Evolutionary conservation across 35 echinoderm and acorn worm genomes (phyloP).

Genomic region (Apostichopus japonicus): DNA sequence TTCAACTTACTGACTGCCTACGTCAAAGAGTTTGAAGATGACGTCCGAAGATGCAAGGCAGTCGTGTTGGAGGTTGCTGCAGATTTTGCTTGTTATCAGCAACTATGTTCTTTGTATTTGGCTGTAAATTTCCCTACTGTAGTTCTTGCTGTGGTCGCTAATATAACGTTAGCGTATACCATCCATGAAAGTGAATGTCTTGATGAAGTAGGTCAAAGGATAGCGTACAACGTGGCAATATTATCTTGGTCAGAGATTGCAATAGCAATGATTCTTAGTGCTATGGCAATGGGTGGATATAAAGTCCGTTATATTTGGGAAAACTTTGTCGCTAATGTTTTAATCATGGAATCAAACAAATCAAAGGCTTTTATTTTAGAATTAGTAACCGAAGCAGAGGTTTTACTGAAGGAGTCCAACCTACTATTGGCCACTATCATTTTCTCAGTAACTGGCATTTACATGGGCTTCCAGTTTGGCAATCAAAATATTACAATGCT

Average conservation of each 20-base stretch:
- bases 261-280: background rate
- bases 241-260: background rate
- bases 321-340: background rate
- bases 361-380: background rate
- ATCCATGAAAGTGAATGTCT: background rate
- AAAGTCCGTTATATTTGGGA: constrained; percentile 14
- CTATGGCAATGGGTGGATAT: background rate
- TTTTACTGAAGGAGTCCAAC: background rate
- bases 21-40: background rate
- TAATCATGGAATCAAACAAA: background rate
- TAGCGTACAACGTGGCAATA: background rate
- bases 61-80: background rate
- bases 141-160: background rate
- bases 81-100: background rate
- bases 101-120: background rate
- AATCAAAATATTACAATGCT: background rate
- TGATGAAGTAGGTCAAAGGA: background rate
- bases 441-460: background rate
- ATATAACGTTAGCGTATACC: background rate
- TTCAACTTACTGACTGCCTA: background rate
- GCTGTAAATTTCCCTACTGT: background rate
- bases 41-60: background rate
- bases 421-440: background rate
- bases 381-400: background rate
- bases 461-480: background rate